A percentile compares a stretch with the other conserved stretches of the same genome.
Conservation (phyloP, 2,113 vertebrate genomes). For the Turdus rufiventris region DNA sequence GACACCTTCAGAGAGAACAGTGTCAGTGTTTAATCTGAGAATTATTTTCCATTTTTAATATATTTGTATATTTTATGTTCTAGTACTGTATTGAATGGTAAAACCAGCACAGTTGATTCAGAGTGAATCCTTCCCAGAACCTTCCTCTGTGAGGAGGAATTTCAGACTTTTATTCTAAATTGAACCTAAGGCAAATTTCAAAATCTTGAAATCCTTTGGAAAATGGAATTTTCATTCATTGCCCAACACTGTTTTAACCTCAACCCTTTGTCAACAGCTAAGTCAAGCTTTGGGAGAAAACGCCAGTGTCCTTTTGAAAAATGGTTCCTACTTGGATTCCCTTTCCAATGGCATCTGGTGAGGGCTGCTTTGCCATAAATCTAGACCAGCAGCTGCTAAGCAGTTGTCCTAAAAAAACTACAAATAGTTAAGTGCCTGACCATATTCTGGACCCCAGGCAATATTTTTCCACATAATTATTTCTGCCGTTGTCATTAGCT, state of each 20-base stretch:
- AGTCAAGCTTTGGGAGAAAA: neutral
- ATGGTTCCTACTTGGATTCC: neutral
- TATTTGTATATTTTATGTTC: neutral
- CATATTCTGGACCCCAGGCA: conserved; percentile 52
- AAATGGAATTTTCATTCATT: neutral
- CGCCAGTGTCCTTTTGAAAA: neutral
- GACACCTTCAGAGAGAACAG: neutral
- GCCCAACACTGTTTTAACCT: neutral
- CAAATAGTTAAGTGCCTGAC: conserved; percentile 7
- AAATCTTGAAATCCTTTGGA: neutral
- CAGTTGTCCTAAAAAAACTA: conserved; percentile 6
- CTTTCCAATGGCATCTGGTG: neutral
- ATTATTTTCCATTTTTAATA: neutral
- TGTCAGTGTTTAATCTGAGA: neutral
- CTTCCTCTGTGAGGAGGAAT: neutral
- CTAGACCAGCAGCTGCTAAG: conserved; percentile 14
- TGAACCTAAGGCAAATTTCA: neutral
- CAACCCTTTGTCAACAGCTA: neutral
- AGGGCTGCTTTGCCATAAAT: neutral
- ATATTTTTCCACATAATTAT: conserved; percentile 70
- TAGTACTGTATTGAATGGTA: neutral
- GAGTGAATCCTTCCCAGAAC: neutral
- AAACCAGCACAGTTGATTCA: neutral
- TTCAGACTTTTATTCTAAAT: neutral
- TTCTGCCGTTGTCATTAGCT: conserved; percentile 67